These are phyloP conservation scores for Tetrapedia diversipes DNA, from an alignment of 2,888 invertebrate species.

Conservation along the genomic window DNA sequence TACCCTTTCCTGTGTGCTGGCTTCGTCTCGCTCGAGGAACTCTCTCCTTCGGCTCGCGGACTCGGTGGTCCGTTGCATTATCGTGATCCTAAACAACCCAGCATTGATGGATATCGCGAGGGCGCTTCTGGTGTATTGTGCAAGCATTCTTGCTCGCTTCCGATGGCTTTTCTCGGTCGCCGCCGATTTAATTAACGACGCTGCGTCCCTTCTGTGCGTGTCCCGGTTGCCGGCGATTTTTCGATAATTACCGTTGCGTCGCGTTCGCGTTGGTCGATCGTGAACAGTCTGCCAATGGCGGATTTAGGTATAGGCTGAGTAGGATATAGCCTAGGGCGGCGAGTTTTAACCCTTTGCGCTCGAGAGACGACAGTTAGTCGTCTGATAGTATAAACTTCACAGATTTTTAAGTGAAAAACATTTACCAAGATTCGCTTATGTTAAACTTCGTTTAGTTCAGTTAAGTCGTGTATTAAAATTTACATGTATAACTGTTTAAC, in stretches of 20 bases:
- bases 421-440: too few relatives aligned
- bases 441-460: too few relatives aligned
- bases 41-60: conserved; percentile 61
- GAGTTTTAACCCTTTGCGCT: too few relatives aligned
- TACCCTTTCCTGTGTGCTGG: conserved; percentile 6
- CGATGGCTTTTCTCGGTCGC: conserved; percentile 57
- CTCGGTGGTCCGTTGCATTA: conserved; percentile 73
- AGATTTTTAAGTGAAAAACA: too few relatives aligned
- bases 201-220: background rate
- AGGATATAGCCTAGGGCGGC: too few relatives aligned
- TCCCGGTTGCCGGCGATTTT: conserved; percentile 39
- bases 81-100: conserved; percentile 67
- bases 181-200: conserved; percentile 64
- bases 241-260: conserved; percentile 62
- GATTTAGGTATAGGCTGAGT: too few relatives aligned
- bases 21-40: conserved; percentile 51
- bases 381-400: too few relatives aligned
- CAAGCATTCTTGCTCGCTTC: conserved; percentile 56
- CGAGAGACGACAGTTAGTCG: too few relatives aligned
- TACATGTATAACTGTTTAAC: too few relatives aligned
- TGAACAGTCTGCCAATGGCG: too few relatives aligned
- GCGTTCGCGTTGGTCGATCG: conserved; percentile 12
- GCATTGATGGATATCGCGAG: conserved; percentile 73
- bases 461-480: too few relatives aligned
- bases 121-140: conserved; percentile 71